Conservation (phyloP, 2,888 invertebrate genomes). For the Nezara viridula region DNA sequence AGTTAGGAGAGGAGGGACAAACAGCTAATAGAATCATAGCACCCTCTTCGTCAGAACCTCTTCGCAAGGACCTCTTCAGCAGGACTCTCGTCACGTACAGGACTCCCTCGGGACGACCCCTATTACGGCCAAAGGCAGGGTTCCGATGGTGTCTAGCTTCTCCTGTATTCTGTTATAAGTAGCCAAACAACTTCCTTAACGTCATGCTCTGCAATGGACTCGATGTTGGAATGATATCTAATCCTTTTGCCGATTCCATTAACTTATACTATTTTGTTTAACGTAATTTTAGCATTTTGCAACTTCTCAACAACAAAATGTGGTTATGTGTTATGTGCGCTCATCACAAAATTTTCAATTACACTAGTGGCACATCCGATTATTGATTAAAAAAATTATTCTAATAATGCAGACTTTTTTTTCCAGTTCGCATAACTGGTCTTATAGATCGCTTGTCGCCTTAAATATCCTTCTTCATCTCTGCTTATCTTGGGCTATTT, state of each 20-base stretch:
- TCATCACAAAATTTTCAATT: no score
- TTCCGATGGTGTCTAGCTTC: background rate
- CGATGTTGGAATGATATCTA: background rate
- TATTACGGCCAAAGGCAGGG: background rate
- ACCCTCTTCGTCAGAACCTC: background rate
- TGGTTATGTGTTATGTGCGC: no score
- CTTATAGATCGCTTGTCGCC: no score
- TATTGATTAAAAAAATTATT: no score
- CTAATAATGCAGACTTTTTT: no score
- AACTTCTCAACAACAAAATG: no score
- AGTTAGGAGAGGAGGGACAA: background rate
- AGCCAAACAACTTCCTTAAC: background rate
- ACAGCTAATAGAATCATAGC: conserved; percentile 7
- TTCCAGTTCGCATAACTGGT: no score
- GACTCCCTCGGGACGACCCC: background rate
- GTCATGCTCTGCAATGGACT: background rate
- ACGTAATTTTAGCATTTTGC: no score
- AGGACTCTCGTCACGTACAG: background rate
- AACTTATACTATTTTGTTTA: background rate
- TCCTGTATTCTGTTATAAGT: background rate
- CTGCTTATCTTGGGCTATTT: no score
- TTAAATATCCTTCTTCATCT: no score
- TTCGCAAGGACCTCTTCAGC: background rate
- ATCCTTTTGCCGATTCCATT: background rate
- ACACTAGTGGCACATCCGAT: no score